Conservation (phyloP, 2,888 invertebrate species). For the Tromatobia lineatoria region DNA sequence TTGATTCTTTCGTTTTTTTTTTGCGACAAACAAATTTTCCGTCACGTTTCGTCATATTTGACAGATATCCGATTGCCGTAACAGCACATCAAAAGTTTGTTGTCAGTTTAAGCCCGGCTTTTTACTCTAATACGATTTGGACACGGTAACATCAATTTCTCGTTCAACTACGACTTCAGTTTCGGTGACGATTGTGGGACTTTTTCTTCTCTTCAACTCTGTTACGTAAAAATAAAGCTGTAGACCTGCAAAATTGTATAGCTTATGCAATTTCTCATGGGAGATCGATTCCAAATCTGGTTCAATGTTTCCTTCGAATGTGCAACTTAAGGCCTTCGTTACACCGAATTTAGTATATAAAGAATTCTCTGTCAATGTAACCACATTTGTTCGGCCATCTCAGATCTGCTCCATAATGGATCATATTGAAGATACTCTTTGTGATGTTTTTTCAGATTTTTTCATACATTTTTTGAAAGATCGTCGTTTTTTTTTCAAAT, state of each 20-base stretch:
- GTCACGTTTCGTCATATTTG: conserved; percentile 6
- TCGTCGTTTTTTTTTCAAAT: too few relatives aligned
- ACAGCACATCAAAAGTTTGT: not conserved
- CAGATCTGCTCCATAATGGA: too few relatives aligned
- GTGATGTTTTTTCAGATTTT: too few relatives aligned
- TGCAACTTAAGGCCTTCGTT: conserved; percentile 1
- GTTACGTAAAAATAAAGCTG: too few relatives aligned
- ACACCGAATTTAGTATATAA: not conserved
- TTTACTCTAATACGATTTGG: not conserved
- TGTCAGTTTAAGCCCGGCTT: not conserved
- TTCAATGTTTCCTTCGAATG: not conserved
- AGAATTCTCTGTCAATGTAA: too few relatives aligned
- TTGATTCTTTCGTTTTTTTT: not conserved
- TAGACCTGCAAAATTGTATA: too few relatives aligned
- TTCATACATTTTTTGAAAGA: too few relatives aligned
- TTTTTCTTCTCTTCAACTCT: not conserved
- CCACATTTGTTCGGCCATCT: too few relatives aligned
- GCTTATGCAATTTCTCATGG: conserved; percentile 12
- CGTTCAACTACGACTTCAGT: conserved; percentile 14
- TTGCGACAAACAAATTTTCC: not conserved
- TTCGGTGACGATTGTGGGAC: conserved; percentile 11
- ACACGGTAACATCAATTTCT: not conserved
- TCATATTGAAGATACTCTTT: too few relatives aligned
- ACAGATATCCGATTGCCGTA: not conserved
- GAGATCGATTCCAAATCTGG: not conserved